phyloP scores from a whole-genome alignment of 2,113 vertebrate species.

The Vicugna pacos region DNA sequence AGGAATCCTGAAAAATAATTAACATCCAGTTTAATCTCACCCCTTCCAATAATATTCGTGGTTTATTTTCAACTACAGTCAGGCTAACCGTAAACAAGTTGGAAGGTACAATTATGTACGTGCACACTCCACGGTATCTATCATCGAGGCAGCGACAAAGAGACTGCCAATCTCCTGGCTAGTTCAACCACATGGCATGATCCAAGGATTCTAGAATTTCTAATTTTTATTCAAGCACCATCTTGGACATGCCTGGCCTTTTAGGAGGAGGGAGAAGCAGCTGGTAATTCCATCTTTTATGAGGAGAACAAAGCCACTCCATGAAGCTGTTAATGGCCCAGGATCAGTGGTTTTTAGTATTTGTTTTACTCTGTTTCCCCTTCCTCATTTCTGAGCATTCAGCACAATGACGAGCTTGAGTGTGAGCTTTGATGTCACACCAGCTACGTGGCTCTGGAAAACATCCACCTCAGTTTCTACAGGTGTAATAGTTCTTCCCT shows the following conservation, averaged over 20 bases:
- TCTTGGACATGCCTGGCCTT: not conserved
- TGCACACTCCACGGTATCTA: not conserved
- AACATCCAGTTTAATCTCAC: slow-evolving; percentile 8
- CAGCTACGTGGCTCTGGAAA: not conserved
- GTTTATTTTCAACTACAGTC: slow-evolving; percentile 44
- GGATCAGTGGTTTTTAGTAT: not conserved
- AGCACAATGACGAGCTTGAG: not conserved
- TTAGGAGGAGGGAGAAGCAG: not conserved
- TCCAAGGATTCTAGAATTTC: slow-evolving; percentile 38
- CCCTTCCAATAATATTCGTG: slow-evolving; percentile 34
- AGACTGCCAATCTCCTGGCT: not conserved
- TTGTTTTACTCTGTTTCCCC: not conserved
- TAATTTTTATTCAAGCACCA: slow-evolving; percentile 20
- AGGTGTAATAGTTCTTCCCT: not conserved
- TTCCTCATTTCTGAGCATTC: not conserved
- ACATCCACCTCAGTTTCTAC: not conserved
- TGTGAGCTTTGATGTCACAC: not conserved
- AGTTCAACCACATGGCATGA: slow-evolving; percentile 2
- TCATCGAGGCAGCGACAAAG: not conserved
- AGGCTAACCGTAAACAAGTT: slow-evolving; percentile 54
- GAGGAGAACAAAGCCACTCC: not conserved
- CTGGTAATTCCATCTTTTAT: slow-evolving; percentile 9
- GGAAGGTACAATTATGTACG: not conserved
- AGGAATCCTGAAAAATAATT: slow-evolving; percentile 45
- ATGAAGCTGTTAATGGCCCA: not conserved